phyloP scores from a whole-genome alignment of 2,797 vertebrate genomes.

The Phylloscopus collybita region DNA sequence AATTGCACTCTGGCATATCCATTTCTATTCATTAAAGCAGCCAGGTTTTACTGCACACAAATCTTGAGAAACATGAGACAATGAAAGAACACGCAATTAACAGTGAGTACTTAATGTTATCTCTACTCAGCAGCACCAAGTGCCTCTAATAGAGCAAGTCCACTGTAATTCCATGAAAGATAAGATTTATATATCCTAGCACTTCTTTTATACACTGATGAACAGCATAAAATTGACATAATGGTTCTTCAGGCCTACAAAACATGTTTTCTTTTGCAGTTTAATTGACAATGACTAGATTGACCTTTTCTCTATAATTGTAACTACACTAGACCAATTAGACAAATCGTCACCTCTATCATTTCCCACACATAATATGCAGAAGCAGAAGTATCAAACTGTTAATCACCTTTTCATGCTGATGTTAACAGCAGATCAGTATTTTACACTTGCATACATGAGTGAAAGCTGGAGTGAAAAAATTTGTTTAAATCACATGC shows the following conservation, averaged over 20 bases:
- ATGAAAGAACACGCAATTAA: conserved; percentile 74
- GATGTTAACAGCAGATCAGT: neutral
- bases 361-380: conserved; percentile 32
- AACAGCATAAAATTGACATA: conserved; percentile 73
- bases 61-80: conserved; percentile 52
- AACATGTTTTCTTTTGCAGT: conserved; percentile 68
- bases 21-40: conserved; percentile 22
- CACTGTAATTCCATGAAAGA: conserved; percentile 56
- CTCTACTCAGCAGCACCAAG: conserved; percentile 64
- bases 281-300: conserved; percentile 81
- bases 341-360: conserved; percentile 52
- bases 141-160: conserved; percentile 54
- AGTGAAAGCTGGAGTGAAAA: neutral
- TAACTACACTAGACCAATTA: conserved; percentile 80
- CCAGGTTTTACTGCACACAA: conserved; percentile 44
- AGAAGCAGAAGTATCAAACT: neutral
- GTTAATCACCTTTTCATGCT: neutral
- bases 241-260: conserved; percentile 65
- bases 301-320: conserved; percentile 85
- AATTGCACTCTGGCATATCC: neutral
- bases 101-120: conserved; percentile 70
- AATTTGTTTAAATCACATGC: neutral
- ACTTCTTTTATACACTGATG: conserved; percentile 62
- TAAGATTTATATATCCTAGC: conserved; percentile 70
- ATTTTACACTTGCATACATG: neutral